Conservation (phyloP, 1,140 invertebrate genomes). For the Coenobita brevimanus region DNA sequence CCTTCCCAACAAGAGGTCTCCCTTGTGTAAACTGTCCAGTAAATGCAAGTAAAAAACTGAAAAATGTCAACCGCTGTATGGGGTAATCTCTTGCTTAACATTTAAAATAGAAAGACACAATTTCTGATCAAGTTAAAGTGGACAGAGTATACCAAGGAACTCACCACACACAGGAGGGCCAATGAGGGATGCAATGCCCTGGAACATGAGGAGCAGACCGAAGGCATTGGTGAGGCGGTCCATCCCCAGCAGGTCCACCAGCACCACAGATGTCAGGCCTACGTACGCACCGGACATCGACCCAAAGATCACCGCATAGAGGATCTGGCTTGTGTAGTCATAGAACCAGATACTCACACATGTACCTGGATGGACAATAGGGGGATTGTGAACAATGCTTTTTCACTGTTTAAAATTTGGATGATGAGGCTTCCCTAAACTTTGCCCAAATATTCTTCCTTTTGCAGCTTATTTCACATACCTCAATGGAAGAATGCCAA, state of each 20-base stretch:
- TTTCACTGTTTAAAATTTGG: too few species aligned
- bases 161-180: constrained; percentile 92
- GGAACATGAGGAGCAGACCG: constrained; percentile 91
- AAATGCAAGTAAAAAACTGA: too few species aligned
- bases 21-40: too few species aligned
- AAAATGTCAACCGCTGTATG: too few species aligned
- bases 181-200: constrained; percentile 91
- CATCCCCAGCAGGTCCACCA: constrained; percentile 89
- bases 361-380: constrained; percentile 87
- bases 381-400: too few species aligned
- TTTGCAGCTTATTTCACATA: too few species aligned
- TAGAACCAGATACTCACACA: constrained; percentile 82
- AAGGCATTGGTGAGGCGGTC: constrained; percentile 94
- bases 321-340: constrained; percentile 80
- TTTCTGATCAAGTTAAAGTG: neutral
- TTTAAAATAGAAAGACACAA: neutral
- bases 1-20: too few species aligned
- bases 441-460: too few species aligned
- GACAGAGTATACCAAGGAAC: neutral
- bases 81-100: too few species aligned
- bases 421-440: too few species aligned
- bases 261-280: constrained; percentile 91
- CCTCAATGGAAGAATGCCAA: too few species aligned
- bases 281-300: constrained; percentile 94
- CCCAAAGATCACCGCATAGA: constrained; percentile 89